A percentile compares a stretch with the other conserved stretches of the same genome.
Evolutionary conservation across 2,888 invertebrate species (phyloP).

Genomic region (Nephrocerus scutellatus): DNA sequence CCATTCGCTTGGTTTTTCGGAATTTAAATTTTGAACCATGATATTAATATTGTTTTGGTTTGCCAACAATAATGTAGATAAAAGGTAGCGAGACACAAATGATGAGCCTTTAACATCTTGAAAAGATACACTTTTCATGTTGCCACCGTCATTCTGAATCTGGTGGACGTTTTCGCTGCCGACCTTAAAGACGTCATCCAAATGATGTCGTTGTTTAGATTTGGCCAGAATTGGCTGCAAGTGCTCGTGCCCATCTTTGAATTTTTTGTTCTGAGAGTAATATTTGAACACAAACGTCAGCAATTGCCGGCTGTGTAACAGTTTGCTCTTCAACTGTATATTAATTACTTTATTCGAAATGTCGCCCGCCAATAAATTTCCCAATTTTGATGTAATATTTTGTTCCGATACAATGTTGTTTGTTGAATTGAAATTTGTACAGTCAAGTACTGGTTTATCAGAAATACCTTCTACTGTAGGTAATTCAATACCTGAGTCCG

Average conservation of each 20-base stretch:
- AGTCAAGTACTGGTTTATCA: no score
- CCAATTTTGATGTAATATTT: no score
- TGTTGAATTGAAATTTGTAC: no score
- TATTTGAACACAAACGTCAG: no score
- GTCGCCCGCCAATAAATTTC: no score
- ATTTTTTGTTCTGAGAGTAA: no score
- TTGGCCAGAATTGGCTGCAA: constrained; percentile 37
- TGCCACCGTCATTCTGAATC: constrained; percentile 17
- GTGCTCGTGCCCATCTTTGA: constrained; percentile 39
- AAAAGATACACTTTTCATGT: constrained; percentile 23
- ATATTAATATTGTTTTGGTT: constrained; percentile 37
- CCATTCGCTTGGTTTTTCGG: constrained; percentile 27
- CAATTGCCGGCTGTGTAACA: no score
- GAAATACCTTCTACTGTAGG: no score
- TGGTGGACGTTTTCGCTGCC: constrained; percentile 38
- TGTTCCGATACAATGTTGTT: no score
- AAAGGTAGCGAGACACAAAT: constrained; percentile 34
- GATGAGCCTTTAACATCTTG: constrained; percentile 35
- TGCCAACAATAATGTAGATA: constrained; percentile 37
- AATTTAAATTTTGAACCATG: constrained; percentile 20
- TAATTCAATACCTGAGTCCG: no score
- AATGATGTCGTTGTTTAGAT: constrained; percentile 41
- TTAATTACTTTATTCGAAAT: no score
- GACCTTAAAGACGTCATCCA: constrained; percentile 38
- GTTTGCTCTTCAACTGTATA: no score